Conservation (phyloP, 2,888 invertebrate genomes). For the Diarsia mendica region DNA sequence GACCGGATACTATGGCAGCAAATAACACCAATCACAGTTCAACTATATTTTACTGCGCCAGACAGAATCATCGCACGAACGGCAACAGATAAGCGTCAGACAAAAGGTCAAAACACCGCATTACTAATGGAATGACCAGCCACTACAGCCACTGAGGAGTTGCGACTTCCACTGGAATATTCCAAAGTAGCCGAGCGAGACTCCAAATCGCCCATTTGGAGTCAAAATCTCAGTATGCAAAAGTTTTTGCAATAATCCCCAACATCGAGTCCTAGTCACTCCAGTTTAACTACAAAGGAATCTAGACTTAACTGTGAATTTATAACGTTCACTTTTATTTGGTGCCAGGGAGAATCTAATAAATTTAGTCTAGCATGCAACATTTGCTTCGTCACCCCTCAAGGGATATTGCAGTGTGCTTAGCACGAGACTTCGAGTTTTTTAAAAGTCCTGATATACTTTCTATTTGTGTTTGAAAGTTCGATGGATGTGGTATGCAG, state of each 20-base stretch:
- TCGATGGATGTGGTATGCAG: constrained; percentile 29
- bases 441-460: constrained; percentile 60
- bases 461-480: constrained; percentile 61
- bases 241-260: constrained; percentile 74
- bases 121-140: constrained; percentile 53
- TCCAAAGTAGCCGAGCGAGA: constrained; percentile 58
- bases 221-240: constrained; percentile 74
- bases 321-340: constrained; percentile 61
- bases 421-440: constrained; percentile 65
- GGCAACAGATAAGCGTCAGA: constrained; percentile 24
- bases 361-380: constrained; percentile 80
- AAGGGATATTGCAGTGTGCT: constrained; percentile 74
- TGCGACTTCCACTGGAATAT: constrained; percentile 56
- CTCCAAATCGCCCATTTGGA: constrained; percentile 73
- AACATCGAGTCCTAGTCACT: constrained; percentile 70
- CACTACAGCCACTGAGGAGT: constrained; percentile 45
- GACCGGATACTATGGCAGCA: constrained; percentile 15
- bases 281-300: constrained; percentile 50
- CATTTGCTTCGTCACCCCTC: constrained; percentile 78
- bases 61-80: constrained; percentile 12
- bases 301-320: constrained; percentile 9
- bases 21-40: constrained; percentile 18
- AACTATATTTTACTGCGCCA: constrained; percentile 14
- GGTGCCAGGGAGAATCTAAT: constrained; percentile 65
- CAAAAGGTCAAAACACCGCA: constrained; percentile 41